Base-by-base conservation (phyloP, 2,113 vertebrate genomes). In the Lampris megalopsis region DNA sequence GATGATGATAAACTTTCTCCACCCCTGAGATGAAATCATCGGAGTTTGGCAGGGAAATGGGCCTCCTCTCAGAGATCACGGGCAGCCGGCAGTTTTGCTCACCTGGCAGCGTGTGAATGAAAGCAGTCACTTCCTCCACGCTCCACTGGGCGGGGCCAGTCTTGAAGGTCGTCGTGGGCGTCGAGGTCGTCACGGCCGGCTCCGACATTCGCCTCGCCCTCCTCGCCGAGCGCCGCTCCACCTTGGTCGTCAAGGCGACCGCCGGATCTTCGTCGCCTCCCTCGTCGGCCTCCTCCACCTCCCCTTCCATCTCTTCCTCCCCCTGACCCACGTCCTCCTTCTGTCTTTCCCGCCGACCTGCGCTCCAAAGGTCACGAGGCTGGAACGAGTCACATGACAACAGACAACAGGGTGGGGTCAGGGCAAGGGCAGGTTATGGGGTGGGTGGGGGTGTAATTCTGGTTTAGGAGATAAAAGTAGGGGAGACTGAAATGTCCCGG, bases 51-150 rank as follows among this genome's bases (percentile, higher is more conserved):
- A 24, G 24, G 24, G 24, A 24, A 24, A 24, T 24, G 24, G 24
- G 24, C 24, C 24, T 24, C 24, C 24, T 24, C 24, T 24, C 24
- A 24, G 24, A 24, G 24, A 24, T 24, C 24, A 24, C 24, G 24
- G 24, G 24, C 24, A 24, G 24, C 24, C 24, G 24, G 24, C 24
- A 24, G 24, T 24, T 6, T 36, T 56, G 11, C 45, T 62, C 56
- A 98, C 98, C 98, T 85, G 97, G 98, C 89, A 99, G 93, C 10
- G 95, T 95, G 90, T 89, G 95, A 58, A 99, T 99, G 88, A 99
- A 99, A 77, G 95, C 94, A 70, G 96, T 97, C 0, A 99, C 98
- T 72, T 99, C 96, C 90, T 99, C 98, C 8, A 99, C 97, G 0
- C 94, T 98, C 98, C 98, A 99, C 43, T 95, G 89, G 0, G 95